Evolutionary conservation across 2,113 vertebrate species (phyloP), one percentile per base, ranked within the genome.

Genomic region (Desmodus rotundus): DNA sequence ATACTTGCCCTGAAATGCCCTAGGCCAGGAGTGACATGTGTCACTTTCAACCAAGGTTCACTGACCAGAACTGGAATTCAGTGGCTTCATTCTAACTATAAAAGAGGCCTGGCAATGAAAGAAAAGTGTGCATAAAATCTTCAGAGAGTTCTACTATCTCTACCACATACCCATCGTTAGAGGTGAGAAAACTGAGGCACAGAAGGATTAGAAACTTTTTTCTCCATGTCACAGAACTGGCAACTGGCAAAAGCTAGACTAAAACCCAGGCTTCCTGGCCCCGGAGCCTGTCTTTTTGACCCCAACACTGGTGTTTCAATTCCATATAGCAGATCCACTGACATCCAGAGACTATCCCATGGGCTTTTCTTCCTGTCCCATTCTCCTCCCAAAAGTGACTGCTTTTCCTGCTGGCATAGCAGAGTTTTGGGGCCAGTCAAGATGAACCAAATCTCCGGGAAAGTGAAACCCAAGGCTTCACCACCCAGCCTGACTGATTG

Each of bases 371-470:
- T 61, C 43, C 45, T 50, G 28, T 16, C n/a, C 26, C 13, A 67
- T 85, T 50, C n/a, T 20, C 2, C 73, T 56, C 47, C 33, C 73
- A 31, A 50, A 89, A 78, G 17, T 65, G 38, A n/a, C 36, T 28
- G 6, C n/a, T n/a, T 26, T 41, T 86, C 31, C 50, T 41, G 13
- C 36, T 82, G 82, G 28, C 85, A 11, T 63, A 78, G 77, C 1
- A 43, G 36, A 11, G 12, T 87, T 76, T n/a, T 19, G 52, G 52
- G 15, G 77, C 89, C 0, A 92, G 2, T 16, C 94, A 91, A 98
- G 91, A 99, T 99, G 99, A 99, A 99, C 95, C 99, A 99, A 52
- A 98, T 99, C 93, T 99, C 99, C 86, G 99, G 99, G 7, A 98
- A 97, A 86, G 98, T 99, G 22, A 99, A 99, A 97, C 98, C 99